phyloP scores from a whole-genome alignment of 2,797 vertebrate genomes.

The Phoebastria nigripes region DNA sequence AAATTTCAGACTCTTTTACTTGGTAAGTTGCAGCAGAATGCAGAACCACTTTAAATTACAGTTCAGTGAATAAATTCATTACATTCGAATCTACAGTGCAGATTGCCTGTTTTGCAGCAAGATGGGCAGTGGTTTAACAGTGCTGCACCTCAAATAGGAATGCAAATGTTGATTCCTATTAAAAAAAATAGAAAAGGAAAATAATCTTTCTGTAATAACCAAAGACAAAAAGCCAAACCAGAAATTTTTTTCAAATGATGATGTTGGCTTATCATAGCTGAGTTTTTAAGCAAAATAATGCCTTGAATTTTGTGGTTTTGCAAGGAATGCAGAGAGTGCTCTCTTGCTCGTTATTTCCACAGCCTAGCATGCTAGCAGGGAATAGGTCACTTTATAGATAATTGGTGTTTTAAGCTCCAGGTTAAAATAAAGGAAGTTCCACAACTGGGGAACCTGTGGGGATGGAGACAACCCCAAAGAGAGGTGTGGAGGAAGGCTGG shows the following conservation, averaged over 20 bases:
- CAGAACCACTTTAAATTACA: neutral
- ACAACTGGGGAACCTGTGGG: neutral
- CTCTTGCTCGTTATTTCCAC: neutral
- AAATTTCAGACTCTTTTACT: neutral
- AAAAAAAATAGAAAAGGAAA: neutral
- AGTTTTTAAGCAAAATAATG: neutral
- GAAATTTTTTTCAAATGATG: neutral
- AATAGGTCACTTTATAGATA: neutral
- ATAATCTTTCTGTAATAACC: neutral
- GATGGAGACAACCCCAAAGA: neutral
- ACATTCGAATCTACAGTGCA: neutral
- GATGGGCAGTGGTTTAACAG: neutral
- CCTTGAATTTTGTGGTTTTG: neutral
- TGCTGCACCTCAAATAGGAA: neutral
- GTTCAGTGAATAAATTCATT: neutral
- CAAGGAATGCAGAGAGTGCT: neutral
- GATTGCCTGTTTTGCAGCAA: neutral
- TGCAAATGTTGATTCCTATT: neutral
- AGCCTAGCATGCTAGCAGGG: neutral
- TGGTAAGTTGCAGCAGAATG: neutral
- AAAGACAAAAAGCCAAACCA: neutral
- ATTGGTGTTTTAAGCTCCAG: neutral
- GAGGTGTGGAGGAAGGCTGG: neutral
- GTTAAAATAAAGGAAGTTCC: neutral
- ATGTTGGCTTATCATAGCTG: neutral